Evolutionary conservation across 1,140 invertebrate species (phyloP), one percentile per base, ranked within the genome.

Genomic region (Diprion similis): DNA sequence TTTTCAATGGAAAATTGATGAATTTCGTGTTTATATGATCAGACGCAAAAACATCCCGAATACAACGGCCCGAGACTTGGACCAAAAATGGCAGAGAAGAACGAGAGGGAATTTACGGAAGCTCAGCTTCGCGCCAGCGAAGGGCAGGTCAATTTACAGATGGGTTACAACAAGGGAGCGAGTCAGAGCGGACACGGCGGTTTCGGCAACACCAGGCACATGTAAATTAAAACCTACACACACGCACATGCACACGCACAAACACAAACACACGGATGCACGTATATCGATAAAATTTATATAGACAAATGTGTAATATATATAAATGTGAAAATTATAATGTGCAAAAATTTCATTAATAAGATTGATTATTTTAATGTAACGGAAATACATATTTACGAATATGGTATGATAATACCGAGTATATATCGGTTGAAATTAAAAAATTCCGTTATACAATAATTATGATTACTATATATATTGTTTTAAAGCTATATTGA

Each of bases 101-200:
- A 98, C 81, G 95, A 98, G 83, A 91, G 97, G 75, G 91, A 93
- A 47, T 99, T 99, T 89, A 95, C 95, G 0, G 97, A 99, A 76
- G 98, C 98, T 73, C 98, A 99, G 85, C 89, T 99, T 18, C 91
- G 96, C 66, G 95, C 96, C 3, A 94, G 95, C 75, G 95, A 99
- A 84, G 94, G 94, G 37, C 92, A 98, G 72, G 91, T 99, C 17
- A 96, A 96, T 82, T 91, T 99, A 11, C 98, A 99, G 88, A 98
- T 98, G 93, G 98, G 98, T 24, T 97, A 91, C 89, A 99, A 99
- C 89, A 98, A 99, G 85, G 95, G 95, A 47, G 95, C 95, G 11
- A 94, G 93, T 37, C 95, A 97, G 84, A 90, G 95, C 65, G 96
- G 96, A 6, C 92, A 93, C 71, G 95, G 96, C 73, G 93, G 95